Evolutionary conservation across 2,113 vertebrate genomes (phyloP).

Genomic region (Pachypanchax playfairii): DNA sequence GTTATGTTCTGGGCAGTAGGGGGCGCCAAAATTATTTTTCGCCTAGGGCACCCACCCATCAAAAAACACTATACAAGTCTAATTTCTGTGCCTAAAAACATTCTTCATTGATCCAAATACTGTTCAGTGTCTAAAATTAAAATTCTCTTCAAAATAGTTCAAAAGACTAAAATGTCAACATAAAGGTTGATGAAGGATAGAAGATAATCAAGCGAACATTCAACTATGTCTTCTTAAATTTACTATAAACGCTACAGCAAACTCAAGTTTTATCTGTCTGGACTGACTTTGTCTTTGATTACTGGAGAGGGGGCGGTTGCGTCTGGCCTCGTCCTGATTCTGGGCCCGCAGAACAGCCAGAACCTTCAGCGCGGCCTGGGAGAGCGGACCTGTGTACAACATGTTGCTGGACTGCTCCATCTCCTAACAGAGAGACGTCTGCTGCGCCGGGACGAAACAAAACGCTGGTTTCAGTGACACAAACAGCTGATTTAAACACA

Average conservation of each 20-base stretch:
- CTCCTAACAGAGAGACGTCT: slow-evolving; percentile 43
- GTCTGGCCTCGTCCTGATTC: slow-evolving; percentile 38
- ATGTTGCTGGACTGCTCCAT: slow-evolving; percentile 78
- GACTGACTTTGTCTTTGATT: slow-evolving; percentile 38
- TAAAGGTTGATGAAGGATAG: too few species aligned
- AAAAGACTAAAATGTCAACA: too few species aligned
- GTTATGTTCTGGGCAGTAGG: too few species aligned
- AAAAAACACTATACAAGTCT: too few species aligned
- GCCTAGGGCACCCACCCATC: too few species aligned
- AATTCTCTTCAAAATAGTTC: too few species aligned
- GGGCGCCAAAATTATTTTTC: too few species aligned
- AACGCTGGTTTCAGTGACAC: slow-evolving; percentile 19
- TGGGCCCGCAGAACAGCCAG: slow-evolving; percentile 82
- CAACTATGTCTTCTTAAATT: too few species aligned
- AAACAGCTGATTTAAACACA: background rate
- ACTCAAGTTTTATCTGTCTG: background rate
- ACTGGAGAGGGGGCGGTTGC: background rate
- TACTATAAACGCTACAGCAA: background rate
- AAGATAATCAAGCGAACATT: too few species aligned
- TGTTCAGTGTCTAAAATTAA: too few species aligned
- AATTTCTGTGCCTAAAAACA: too few species aligned
- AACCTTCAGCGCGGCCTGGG: slow-evolving; percentile 83
- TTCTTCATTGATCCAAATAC: too few species aligned
- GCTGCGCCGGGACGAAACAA: slow-evolving; percentile 9
- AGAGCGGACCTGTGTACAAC: slow-evolving; percentile 80